A percentile compares a stretch with the other conserved stretches of the same genome.
phyloP scores from a whole-genome alignment of 2,888 invertebrate species.

The Candidula unifasciata region DNA sequence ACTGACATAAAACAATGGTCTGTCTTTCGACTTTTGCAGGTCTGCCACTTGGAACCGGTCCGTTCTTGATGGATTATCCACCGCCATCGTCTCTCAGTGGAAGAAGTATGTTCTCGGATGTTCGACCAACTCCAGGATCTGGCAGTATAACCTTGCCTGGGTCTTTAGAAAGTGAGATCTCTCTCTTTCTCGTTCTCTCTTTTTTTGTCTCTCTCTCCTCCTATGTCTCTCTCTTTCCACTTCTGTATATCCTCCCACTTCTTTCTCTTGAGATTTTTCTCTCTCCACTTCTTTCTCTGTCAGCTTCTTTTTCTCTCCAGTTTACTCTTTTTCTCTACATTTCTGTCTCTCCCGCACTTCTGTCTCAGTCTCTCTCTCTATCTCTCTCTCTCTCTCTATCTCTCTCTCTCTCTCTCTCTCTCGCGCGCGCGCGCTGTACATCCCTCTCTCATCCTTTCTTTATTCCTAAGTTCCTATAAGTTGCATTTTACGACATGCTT shows the following conservation, averaged over 20 bases:
- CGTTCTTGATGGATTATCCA: conserved; percentile 65
- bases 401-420: not conserved
- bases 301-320: not conserved
- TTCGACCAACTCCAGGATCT: conserved; percentile 84
- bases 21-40: conserved; percentile 57
- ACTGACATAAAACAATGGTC: not conserved
- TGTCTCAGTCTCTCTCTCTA: no score
- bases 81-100: conserved; percentile 65
- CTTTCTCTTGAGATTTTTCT: no score
- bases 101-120: conserved; percentile 77
- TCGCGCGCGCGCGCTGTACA: not conserved
- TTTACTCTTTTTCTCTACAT: no score
- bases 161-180: conserved; percentile 88
- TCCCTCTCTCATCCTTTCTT: no score
- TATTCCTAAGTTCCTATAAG: no score
- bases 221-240: not conserved
- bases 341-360: no score
- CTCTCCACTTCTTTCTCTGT: not conserved
- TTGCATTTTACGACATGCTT: no score
- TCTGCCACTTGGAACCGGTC: conserved; percentile 62
- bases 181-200: no score
- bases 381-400: not conserved
- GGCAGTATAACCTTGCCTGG: conserved; percentile 91
- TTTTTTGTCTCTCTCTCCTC: not conserved
- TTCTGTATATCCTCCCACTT: no score